Base-by-base conservation (phyloP, 1,140 invertebrate genomes). In the Ceratina australensis region DNA sequence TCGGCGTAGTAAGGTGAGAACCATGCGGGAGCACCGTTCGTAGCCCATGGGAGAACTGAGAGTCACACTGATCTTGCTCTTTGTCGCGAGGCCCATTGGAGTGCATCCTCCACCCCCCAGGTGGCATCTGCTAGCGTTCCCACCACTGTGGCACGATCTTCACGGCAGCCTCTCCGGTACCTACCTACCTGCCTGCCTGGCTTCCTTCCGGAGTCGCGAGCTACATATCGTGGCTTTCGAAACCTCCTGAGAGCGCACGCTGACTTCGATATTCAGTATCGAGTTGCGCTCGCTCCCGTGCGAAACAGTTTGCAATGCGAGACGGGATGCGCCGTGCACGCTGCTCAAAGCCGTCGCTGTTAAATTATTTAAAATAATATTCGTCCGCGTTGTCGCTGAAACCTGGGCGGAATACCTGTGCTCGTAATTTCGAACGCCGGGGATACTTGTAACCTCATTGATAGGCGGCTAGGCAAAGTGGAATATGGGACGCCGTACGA, bases 51-150 rank as follows among this genome's bases (percentile, higher is more conserved):
- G 87, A 88, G 49, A 80, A 59, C 81, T 82, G 86, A 88, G 87
- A 90, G 87, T 90, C 88, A 87, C 87, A 86, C 87, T 85, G 89
- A 90, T 90, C 89, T 89, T 86, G 84, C 87, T 89, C 89, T 89
- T 89, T 89, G 88, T 87, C 87, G 84, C 78, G 63, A 65, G 73
- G 75, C 76, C 86, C 79, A 85, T 88, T 87, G 72, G 85, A 89
- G 87, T 87, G 87, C 85, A 89, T 85, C 87, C 86, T 88, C 81
- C 86, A 59, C 75, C 72, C 61, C 74, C 73, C n/a, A n/a, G 22
- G 28, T 65, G 26, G 49, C 69, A 64, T 71, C 74, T 33, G 65
- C 52, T 59, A 18, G 50, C 52, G 64, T 54, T 76, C 42, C 79
- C 59, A 75, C 63, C 77, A 42, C 79, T 68, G 74, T 72, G 61